Evolutionary conservation across 2,113 vertebrate genomes (phyloP).

Genomic region (Caranx ignobilis): DNA sequence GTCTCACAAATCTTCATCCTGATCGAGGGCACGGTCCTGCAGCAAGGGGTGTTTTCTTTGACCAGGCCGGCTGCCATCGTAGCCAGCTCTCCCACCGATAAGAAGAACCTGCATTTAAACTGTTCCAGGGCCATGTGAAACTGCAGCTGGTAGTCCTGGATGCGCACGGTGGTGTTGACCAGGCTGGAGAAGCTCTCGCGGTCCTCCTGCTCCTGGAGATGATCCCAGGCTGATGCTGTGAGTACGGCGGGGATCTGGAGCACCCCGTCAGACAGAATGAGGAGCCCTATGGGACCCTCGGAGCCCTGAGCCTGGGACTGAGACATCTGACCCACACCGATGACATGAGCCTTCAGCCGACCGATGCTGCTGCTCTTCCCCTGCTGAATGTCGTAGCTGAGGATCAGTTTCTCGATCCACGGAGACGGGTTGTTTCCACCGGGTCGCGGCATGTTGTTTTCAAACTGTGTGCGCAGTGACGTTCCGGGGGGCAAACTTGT

Average conservation of each 20-base stretch:
- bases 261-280: conserved; percentile 73
- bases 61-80: conserved; percentile 15
- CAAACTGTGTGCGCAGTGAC: background rate
- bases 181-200: conserved; percentile 64
- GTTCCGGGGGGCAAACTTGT: background rate
- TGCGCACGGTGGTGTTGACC: conserved; percentile 52
- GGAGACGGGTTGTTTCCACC: conserved; percentile 33
- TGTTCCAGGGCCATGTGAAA: conserved; percentile 56
- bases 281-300: conserved; percentile 36
- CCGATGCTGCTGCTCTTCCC: background rate
- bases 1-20: conserved; percentile 50
- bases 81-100: conserved; percentile 54
- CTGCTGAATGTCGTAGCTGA: conserved; percentile 27
- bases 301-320: conserved; percentile 52
- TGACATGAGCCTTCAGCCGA: conserved; percentile 64
- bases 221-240: conserved; percentile 64
- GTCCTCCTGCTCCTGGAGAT: conserved; percentile 67
- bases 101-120: conserved; percentile 59
- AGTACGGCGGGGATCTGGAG: conserved; percentile 72
- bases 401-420: conserved; percentile 71
- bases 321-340: conserved; percentile 58
- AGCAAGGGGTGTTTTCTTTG: conserved; percentile 39
- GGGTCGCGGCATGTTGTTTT: conserved; percentile 28
- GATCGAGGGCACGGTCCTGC: conserved; percentile 48
- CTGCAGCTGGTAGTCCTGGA: conserved; percentile 54